Evolutionary conservation across 2,113 vertebrate species (phyloP).

Genomic region (Pachypanchax playfairii): DNA sequence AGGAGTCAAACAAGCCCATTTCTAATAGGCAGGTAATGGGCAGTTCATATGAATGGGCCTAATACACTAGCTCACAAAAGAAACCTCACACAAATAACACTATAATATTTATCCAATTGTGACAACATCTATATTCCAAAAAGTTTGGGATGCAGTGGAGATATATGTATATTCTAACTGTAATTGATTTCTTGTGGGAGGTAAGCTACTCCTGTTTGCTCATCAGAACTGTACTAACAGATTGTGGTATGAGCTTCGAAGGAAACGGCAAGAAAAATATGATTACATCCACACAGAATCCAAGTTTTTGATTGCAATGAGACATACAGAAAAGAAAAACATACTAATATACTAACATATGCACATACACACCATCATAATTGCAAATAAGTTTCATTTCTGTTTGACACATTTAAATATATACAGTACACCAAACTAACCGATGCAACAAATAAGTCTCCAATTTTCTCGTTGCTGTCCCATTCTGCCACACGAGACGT

Average conservation of each 20-base stretch:
- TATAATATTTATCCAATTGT: constrained; percentile 11
- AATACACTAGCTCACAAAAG: constrained; percentile 37
- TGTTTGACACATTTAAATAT: constrained; percentile 3
- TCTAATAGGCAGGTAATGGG: constrained; percentile 70
- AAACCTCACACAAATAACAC: constrained; percentile 39
- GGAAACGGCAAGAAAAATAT: constrained; percentile 26
- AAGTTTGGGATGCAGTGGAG: constrained; percentile 15
- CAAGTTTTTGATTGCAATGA: constrained; percentile 24
- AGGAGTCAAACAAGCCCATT: constrained; percentile 18
- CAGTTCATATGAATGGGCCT: constrained; percentile 51
- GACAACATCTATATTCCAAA: constrained; percentile 21
- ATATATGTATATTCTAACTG: constrained; percentile 38
- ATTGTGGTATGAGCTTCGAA: constrained; percentile 5
- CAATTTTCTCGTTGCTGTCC: constrained; percentile 90
- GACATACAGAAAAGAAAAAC: constrained; percentile 12
- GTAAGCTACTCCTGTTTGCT: constrained; percentile 53
- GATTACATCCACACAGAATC: constrained; percentile 17
- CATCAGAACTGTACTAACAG: constrained; percentile 37
- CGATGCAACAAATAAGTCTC: constrained; percentile 94
- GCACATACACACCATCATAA: neutral
- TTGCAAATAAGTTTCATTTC: constrained; percentile 1
- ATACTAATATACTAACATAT: too few relatives aligned
- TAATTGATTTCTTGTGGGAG: constrained; percentile 57
- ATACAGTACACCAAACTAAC: constrained; percentile 74
- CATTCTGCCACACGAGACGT: constrained; percentile 91